Percentiles rank a stretch among this genome's conserved stretches.
Evolutionary conservation across 2,797 vertebrate species (phyloP).

Genomic region (Sebastolobus altivelis): DNA sequence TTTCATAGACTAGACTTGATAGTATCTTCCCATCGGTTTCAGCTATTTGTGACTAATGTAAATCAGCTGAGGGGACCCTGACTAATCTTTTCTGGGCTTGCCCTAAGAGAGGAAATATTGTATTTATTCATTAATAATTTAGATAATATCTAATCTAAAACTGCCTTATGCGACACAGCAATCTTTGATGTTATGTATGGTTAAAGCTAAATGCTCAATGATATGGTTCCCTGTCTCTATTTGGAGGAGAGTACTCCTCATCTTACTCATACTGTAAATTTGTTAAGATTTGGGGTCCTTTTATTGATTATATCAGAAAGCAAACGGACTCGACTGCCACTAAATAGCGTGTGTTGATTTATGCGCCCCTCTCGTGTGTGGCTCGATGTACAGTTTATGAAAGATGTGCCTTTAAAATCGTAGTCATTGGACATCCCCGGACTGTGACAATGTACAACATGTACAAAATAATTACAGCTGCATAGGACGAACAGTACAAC

Average conservation of each 20-base stretch:
- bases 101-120: neutral
- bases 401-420: neutral
- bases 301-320: neutral
- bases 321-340: neutral
- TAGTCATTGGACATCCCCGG: neutral
- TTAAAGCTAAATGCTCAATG: neutral
- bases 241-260: neutral
- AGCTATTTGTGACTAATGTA: neutral
- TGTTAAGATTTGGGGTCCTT: neutral
- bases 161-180: neutral
- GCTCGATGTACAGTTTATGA: neutral
- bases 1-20: neutral
- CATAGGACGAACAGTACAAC: too few species aligned
- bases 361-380: neutral
- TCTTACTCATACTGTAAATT: too few species aligned
- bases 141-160: neutral
- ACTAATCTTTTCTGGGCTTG: neutral
- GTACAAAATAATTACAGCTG: too few species aligned
- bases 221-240: neutral
- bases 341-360: neutral
- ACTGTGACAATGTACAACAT: too few species aligned
- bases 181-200: neutral
- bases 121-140: neutral
- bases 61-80: neutral
- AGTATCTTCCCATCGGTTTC: neutral